Base-by-base conservation (phyloP, 1,140 invertebrate species). In the Popillia japonica region DNA sequence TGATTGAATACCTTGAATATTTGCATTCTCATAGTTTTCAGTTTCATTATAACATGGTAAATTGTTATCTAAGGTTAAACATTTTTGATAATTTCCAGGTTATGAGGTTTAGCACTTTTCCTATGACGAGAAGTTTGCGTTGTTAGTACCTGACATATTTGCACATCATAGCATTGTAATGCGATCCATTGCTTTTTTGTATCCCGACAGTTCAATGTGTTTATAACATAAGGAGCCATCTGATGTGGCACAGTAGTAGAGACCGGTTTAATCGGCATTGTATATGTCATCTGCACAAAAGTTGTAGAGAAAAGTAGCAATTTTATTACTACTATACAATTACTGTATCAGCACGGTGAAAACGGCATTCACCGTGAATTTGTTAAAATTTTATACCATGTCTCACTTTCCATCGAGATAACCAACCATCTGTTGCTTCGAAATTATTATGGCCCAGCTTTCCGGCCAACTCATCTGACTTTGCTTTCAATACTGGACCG, bases 361-460 rank as follows among this genome's bases (percentile, higher is more conserved):
- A n/a, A 10, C 40, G 4, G 4, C 40, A 40, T 74, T 74, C 72
- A 41, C 40, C 72, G 40, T 74, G 40, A 20, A 14, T 41, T 34
- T 74, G 6, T 74, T 74, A 40, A 41, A 34, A 74, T 41, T 74
- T 74, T n/a, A 74, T 74, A 17, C 40, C 40, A 41, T n/a, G 72
- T 74, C 40, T 34, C 10, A 34, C 40, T 74, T 74, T 74, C 23
- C 72, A 74, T 74, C 72, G 72, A 41, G 40, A 74, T 41, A 41
- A 74, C 72, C 72, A 74, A 40, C 72, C 72, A 74, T 74, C 40
- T 40, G 72, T 27, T 74, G 72, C 72, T 41, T 74, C 40, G 40
- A 27, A 74, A 40, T 74, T 17, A 41, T 74, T 41, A 41, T 74
- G 40, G 7, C 40, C 72, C 40, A 74, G 40, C 40, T 74, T 74